Conservation (phyloP, 2,888 invertebrate species). For the Dicycla oo region DNA sequence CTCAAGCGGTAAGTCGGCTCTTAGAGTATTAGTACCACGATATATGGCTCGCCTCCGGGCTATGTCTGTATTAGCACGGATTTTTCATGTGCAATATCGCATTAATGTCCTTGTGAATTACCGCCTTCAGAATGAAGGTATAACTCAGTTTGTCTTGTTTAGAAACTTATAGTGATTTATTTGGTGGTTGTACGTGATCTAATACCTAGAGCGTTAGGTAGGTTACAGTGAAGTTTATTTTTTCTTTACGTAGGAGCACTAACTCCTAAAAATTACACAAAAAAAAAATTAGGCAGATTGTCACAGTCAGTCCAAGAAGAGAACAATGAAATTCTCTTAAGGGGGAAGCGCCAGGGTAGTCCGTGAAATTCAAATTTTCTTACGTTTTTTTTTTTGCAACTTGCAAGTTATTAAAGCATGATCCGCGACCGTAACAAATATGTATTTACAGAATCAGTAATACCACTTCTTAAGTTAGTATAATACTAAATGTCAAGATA, state of each 20-base stretch:
- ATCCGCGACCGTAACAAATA: no score
- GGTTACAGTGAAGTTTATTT: background rate
- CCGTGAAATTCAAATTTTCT: no score
- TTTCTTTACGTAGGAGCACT: background rate
- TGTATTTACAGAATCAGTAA: no score
- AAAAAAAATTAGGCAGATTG: no score
- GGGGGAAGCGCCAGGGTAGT: no score
- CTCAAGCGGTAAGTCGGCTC: constrained; percentile 61
- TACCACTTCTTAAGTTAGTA: no score
- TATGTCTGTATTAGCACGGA: constrained; percentile 55
- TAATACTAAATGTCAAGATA: no score
- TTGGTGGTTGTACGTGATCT: background rate
- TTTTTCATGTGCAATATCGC: constrained; percentile 57
- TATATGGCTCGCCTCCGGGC: constrained; percentile 57
- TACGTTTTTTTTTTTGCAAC: no score
- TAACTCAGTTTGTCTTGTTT: constrained; percentile 35
- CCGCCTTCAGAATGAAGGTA: constrained; percentile 5
- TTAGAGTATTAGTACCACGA: constrained; percentile 54
- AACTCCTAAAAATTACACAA: no score
- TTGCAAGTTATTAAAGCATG: no score
- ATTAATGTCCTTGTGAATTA: constrained; percentile 40
- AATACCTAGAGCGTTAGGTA: background rate
- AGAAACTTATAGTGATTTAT: constrained; percentile 43
- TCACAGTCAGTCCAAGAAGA: no score
- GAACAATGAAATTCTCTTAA: no score